Base-by-base conservation (phyloP, 1,140 invertebrate genomes). In the Eueides isabella region DNA sequence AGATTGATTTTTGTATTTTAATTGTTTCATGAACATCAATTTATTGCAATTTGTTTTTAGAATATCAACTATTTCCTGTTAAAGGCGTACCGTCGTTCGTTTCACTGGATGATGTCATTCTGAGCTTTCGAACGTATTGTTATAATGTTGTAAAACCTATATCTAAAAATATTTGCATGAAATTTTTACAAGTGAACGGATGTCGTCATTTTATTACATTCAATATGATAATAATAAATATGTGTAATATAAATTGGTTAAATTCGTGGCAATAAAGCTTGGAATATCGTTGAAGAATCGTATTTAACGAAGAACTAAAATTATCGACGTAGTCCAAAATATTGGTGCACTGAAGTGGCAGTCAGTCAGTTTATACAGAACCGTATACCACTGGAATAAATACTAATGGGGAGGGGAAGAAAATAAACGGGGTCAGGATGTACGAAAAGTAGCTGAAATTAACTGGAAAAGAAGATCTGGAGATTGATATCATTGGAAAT, bases 31-130 rank as follows among this genome's bases (percentile, higher is more conserved):
- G 63, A 23, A 79, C 76, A 80, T 85, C 74, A 79, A 82, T 89
- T 88, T 90, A 89, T 87, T 85, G 87, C 86, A 83, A 89, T 87
- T 83, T 92, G 87, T 89, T 90, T 88, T 81, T 81, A 87, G 89
- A 89, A 91, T 92, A 91, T 90, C 86, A 92, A 92, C 90, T 92
- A 92, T 92, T 92, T 92, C 90, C 90, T 92, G 90, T 90, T 92
- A 90, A 86, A 82, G 80, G 78, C 29, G 30, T 71, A 62, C 1
- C 77, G 86, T 84, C 80, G 78, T 84, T 82, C 77, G 81, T 83
- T 86, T 87, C 84, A 83, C 84, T 89, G 76, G 81, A 82, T 92
- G 89, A 90, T 90, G 87, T 92, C 90, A 92, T 89, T 73, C 65
- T 55, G 19, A 55, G 79, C 76, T 87, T 89, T 88, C 80, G 78